These are phyloP conservation scores for Matsumyia berberina DNA, from an alignment of 2,888 invertebrate species.

Conservation along the genomic window DNA sequence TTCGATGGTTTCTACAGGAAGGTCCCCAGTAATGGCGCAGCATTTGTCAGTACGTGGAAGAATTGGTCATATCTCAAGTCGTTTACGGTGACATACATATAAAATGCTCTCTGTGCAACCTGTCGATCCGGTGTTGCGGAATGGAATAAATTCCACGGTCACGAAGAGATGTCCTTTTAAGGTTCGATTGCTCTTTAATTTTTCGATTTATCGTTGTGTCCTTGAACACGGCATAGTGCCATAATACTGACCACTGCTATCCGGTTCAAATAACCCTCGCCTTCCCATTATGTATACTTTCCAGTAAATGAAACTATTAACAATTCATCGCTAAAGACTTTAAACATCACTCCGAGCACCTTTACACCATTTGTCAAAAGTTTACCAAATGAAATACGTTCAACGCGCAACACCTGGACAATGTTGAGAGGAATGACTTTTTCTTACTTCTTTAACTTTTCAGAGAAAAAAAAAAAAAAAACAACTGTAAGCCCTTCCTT, in stretches of 20 bases:
- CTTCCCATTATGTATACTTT: neutral
- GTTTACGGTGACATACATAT: conserved; percentile 86
- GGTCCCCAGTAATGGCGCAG: conserved; percentile 88
- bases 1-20: conserved; percentile 88
- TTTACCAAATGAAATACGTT: neutral
- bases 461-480: conserved; percentile 1
- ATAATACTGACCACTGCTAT: too few species aligned
- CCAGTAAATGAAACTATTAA: neutral
- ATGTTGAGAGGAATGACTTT: too few species aligned
- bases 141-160: conserved; percentile 85
- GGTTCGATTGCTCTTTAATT: too few species aligned
- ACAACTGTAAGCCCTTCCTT: conserved; percentile 10
- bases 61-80: conserved; percentile 86
- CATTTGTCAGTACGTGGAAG: conserved; percentile 87
- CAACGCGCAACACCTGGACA: neutral
- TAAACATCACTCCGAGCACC: neutral
- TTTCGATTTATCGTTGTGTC: too few species aligned
- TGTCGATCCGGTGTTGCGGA: conserved; percentile 90
- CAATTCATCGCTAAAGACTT: neutral
- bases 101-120: conserved; percentile 88
- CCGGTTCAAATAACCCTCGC: too few species aligned
- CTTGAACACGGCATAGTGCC: too few species aligned
- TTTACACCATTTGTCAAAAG: conserved; percentile 5
- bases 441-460: neutral
- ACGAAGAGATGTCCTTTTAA: conserved; percentile 83